Evolutionary conservation across 2,113 vertebrate species (phyloP), one percentile per base, ranked within the genome.

Genomic region (Poicephalus gulielmi): DNA sequence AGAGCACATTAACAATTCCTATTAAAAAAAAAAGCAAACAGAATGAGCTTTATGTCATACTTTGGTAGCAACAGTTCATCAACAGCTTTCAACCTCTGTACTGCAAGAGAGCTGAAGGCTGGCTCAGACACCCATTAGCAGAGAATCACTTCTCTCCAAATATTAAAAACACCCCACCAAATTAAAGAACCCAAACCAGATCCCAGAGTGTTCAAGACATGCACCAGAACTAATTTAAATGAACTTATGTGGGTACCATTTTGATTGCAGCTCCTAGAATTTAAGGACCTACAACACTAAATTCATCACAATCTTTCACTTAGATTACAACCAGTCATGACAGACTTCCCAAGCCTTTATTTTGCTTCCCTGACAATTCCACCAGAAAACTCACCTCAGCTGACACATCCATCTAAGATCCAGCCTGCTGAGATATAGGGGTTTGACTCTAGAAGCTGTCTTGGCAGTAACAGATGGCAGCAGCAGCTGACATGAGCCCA

Each of bases 401-500:
- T 83, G 71, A 92, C 86, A 77, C 60, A 94, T 87, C 78, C 92
- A 62, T 55, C 74, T 64, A 47, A 24, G 37, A 8, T 1, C 7
- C 41, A 52, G 86, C n/a, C 74, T 28, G 85, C 90, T 74, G 76
- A 66, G 91, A 41, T 47, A 68, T 0, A 1, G 37, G 24, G 13
- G 6, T 83, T 83, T 37, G 39, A 25, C 46, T 92, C 14, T 46
- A 79, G 63, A 49, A 92, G 67, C 82, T 89, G 87, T 14, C 87
- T 49, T 75, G 71, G 85, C 92, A 80, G 83, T 22, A 88, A 92
- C 11, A 27, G 74, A 91, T 89, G 84, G 79, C 63, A 93, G 67
- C 75, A 95, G 86, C 89, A 90, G 94, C 86, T 93, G 91, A 95
- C 80, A 53, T 0, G 7, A 93, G 83, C 86, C 88, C 91, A 86